Percentiles rank a stretch among this genome's conserved stretches.
These are phyloP conservation scores for Regulus satrapa DNA, from an alignment of 2,113 vertebrate genomes.

Conservation along the genomic window DNA sequence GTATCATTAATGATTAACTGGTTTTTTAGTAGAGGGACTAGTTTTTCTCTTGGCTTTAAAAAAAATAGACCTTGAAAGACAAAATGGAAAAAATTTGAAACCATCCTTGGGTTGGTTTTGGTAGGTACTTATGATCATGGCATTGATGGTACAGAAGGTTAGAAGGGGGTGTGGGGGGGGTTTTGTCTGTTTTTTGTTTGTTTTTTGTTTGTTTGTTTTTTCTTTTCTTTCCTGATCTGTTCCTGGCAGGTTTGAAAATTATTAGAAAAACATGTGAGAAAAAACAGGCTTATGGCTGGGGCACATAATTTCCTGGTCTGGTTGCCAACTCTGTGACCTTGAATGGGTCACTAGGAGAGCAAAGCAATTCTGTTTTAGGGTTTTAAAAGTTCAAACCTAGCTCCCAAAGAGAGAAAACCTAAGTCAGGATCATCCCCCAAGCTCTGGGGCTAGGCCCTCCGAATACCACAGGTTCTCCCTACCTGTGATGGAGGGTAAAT, in stretches of 20 bases:
- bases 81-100: constrained; percentile 5
- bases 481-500: background rate
- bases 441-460: background rate
- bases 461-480: background rate
- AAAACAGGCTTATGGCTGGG: background rate
- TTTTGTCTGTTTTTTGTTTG: background rate
- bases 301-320: background rate
- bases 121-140: background rate
- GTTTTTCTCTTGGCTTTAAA: background rate
- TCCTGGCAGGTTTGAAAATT: background rate
- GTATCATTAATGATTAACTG: constrained; percentile 25
- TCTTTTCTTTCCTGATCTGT: background rate
- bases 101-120: background rate
- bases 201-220: background rate
- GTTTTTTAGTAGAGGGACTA: background rate
- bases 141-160: background rate
- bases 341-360: background rate
- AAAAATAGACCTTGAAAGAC: background rate
- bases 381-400: background rate
- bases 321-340: background rate
- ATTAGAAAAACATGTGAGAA: background rate
- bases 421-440: background rate
- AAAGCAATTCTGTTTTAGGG: background rate
- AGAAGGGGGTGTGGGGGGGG: too few relatives aligned
- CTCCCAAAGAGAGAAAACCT: background rate